phyloP scores from a whole-genome alignment of 1,140 invertebrate species.

The Orius insidiosus region DNA sequence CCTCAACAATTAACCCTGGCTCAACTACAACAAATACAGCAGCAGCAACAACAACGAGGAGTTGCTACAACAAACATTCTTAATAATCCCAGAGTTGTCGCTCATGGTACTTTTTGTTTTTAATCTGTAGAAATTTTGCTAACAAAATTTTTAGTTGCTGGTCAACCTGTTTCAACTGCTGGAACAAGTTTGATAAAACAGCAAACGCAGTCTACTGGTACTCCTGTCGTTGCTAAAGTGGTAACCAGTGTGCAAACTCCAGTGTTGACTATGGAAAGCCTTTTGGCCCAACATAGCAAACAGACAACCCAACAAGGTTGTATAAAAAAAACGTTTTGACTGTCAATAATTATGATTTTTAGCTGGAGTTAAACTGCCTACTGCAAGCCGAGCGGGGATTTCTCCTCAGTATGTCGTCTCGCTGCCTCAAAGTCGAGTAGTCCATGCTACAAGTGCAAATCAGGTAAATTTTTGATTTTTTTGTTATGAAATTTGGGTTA shows the following conservation, averaged over 20 bases:
- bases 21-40: constrained; percentile 23
- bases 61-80: constrained; percentile 12
- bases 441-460: constrained; percentile 12
- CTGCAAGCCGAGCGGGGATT: constrained; percentile 27
- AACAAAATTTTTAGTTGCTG: too few species aligned
- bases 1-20: constrained; percentile 16
- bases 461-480: constrained; percentile 2
- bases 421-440: constrained; percentile 20
- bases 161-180: background rate
- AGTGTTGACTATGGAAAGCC: constrained; percentile 46
- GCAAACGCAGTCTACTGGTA: constrained; percentile 14
- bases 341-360: background rate
- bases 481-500: background rate
- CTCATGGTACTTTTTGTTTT: constrained; percentile 17
- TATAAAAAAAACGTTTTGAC: too few species aligned
- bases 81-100: constrained; percentile 17
- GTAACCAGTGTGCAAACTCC: constrained; percentile 34
- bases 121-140: too few species aligned
- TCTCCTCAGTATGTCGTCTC: constrained; percentile 21
- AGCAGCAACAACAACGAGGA: constrained; percentile 20
- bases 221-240: constrained; percentile 20
- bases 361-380: constrained; percentile 9
- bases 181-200: constrained; percentile 16
- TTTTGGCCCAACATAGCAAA: constrained; percentile 34
- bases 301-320: constrained; percentile 28